These are phyloP conservation scores for Tridacna gigas DNA, from an alignment of 2,888 invertebrate species.

Conservation along the genomic window DNA sequence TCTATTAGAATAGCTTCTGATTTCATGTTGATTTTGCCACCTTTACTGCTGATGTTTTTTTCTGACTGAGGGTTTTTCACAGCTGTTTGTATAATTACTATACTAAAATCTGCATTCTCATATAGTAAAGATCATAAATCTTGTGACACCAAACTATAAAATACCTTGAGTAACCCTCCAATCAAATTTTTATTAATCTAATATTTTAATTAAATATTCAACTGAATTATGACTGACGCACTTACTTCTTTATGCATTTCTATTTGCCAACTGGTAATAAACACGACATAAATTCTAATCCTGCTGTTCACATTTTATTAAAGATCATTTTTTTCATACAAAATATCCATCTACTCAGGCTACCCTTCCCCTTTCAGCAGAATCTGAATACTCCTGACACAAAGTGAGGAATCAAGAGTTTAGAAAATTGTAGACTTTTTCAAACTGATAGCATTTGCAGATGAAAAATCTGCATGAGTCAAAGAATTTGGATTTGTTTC, in stretches of 20 bases:
- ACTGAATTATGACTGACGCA: not conserved
- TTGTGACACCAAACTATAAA: conserved; percentile 54
- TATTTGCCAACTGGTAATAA: conserved; percentile 26
- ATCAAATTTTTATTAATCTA: conserved; percentile 50
- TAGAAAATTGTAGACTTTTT: too few relatives aligned
- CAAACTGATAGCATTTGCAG: too few relatives aligned
- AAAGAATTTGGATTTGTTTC: too few relatives aligned
- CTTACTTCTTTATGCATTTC: conserved; percentile 31
- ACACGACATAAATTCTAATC: conserved; percentile 24
- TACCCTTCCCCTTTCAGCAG: not conserved
- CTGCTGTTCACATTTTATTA: conserved; percentile 11
- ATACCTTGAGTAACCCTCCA: conserved; percentile 25
- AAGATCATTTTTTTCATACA: not conserved
- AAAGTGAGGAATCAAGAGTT: too few relatives aligned
- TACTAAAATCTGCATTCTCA: conserved; percentile 2
- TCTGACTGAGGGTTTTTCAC: not conserved
- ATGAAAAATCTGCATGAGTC: too few relatives aligned
- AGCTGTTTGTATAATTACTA: conserved; percentile 9
- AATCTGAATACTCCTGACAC: too few relatives aligned
- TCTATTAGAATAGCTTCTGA: too few relatives aligned
- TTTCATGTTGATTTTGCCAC: too few relatives aligned
- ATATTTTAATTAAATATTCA: conserved; percentile 54
- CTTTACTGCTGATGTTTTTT: too few relatives aligned
- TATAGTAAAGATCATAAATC: conserved; percentile 30
- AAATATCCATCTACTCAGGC: not conserved